These are phyloP conservation scores for Ploceus nigricollis DNA, from an alignment of 2,113 vertebrate species.

Conservation along the genomic window DNA sequence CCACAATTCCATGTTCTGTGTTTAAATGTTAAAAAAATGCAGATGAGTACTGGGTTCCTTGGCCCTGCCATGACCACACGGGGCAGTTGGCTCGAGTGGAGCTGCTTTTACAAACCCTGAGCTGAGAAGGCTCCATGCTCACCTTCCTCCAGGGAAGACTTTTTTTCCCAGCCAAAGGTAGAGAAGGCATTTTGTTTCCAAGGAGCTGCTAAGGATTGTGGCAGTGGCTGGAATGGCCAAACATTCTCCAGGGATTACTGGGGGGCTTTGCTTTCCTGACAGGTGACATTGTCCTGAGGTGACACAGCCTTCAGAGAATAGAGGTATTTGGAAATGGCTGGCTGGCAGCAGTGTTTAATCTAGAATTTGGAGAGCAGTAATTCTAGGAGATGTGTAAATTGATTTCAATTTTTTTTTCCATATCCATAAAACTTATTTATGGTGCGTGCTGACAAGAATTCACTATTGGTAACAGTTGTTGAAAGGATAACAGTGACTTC, in stretches of 20 bases:
- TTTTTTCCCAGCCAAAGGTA: neutral
- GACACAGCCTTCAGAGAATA: neutral
- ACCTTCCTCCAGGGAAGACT: neutral
- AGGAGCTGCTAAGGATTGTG: neutral
- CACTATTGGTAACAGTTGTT: neutral
- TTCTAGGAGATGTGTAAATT: neutral
- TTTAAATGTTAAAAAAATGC: neutral
- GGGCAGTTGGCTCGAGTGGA: neutral
- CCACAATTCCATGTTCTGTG: neutral
- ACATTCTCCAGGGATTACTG: neutral
- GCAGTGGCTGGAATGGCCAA: neutral
- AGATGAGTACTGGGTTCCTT: neutral
- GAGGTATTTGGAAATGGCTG: neutral
- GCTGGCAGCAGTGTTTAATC: neutral
- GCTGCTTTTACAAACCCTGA: neutral
- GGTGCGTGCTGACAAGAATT: neutral
- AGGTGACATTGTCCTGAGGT: neutral
- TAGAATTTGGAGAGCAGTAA: neutral
- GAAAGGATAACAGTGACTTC: neutral
- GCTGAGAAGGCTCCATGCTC: neutral
- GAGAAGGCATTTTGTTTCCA: neutral
- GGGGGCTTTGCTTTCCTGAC: neutral
- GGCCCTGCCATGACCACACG: fast-evolving
- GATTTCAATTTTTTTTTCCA: neutral
- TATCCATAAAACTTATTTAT: neutral